Evolutionary conservation across 1,140 invertebrate genomes (phyloP).

Genomic region (Phymastichus coffea): DNA sequence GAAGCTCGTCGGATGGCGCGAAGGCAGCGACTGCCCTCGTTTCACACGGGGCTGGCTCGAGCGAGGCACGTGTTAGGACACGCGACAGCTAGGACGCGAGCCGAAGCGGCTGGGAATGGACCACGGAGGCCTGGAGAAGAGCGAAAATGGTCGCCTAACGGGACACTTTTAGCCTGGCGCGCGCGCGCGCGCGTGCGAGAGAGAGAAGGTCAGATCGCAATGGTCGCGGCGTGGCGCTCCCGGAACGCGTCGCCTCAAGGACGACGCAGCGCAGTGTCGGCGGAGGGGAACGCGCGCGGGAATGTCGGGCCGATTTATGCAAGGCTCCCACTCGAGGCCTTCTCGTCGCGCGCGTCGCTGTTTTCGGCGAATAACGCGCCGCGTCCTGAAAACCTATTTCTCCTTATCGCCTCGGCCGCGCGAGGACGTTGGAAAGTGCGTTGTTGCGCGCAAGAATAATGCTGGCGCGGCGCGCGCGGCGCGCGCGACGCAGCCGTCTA

Average conservation of each 20-base stretch:
- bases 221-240: too few relatives aligned
- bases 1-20: too few relatives aligned
- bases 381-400: constrained; percentile 18
- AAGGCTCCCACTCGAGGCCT: too few relatives aligned
- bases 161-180: too few relatives aligned
- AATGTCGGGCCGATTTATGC: constrained; percentile 1
- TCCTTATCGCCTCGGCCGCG: neutral
- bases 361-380: neutral
- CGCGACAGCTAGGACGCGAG: neutral
- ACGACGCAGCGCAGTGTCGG: neutral
- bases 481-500: neutral
- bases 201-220: neutral
- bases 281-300: neutral
- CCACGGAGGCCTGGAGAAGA: constrained; percentile 12
- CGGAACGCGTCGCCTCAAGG: constrained; percentile 18
- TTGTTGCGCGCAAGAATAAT: neutral
- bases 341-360: neutral
- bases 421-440: too few relatives aligned
- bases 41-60: too few relatives aligned
- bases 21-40: too few relatives aligned
- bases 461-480: neutral
- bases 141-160: constrained; percentile 15
- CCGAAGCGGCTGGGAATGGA: neutral
- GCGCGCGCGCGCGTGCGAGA: neutral
- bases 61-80: constrained; percentile 24